phyloP scores from a whole-genome alignment of 1,140 invertebrate genomes.

The Asobara japonica region DNA sequence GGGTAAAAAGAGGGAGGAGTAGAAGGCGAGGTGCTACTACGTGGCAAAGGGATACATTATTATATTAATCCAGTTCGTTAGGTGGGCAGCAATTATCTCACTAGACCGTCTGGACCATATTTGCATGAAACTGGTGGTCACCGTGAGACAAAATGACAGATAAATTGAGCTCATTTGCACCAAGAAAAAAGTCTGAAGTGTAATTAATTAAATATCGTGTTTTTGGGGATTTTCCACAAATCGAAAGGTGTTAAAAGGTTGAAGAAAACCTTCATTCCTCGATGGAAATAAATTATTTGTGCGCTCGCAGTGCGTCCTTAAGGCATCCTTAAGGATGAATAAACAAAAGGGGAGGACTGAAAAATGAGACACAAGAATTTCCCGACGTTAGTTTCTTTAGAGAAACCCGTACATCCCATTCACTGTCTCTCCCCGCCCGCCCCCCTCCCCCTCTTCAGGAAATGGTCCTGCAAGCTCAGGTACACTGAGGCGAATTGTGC shows the following conservation, averaged over 20 bases:
- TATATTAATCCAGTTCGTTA: slow-evolving; percentile 50
- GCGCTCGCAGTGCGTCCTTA: too few species aligned
- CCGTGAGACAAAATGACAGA: background rate
- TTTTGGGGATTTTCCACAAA: background rate
- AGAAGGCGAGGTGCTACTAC: slow-evolving; percentile 14
- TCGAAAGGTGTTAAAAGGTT: too few species aligned
- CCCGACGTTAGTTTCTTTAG: slow-evolving; percentile 14
- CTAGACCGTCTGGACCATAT: slow-evolving; percentile 16
- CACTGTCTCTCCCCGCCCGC: background rate
- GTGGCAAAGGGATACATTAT: slow-evolving; percentile 46
- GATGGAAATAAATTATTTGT: background rate
- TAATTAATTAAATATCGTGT: too few species aligned
- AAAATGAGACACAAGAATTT: slow-evolving; percentile 19
- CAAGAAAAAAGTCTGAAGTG: background rate
- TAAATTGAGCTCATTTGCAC: background rate
- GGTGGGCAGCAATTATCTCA: slow-evolving; percentile 47
- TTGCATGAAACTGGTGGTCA: background rate
- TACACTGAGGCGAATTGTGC: background rate
- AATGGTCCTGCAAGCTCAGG: background rate
- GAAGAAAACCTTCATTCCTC: too few species aligned
- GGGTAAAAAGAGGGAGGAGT: slow-evolving; percentile 19
- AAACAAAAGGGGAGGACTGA: background rate
- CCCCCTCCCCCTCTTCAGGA: background rate
- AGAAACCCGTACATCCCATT: background rate
- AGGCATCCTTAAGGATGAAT: background rate